Conservation (phyloP, 2,797 vertebrate genomes). For the Platyrinchus mystaceus region DNA sequence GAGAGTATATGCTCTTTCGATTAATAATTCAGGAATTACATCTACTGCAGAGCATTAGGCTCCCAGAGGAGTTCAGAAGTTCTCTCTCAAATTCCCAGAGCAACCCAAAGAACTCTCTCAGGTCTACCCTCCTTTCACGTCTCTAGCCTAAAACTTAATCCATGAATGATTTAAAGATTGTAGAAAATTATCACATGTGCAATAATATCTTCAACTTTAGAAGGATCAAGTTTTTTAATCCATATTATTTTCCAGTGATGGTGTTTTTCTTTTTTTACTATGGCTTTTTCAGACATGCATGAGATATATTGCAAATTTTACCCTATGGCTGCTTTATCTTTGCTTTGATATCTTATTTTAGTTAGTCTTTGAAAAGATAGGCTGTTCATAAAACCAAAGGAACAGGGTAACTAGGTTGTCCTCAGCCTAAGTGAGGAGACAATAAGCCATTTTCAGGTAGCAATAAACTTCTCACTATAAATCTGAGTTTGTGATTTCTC, state of each 20-base stretch:
- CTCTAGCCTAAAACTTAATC: background rate
- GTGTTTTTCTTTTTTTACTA: background rate
- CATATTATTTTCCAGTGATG: background rate
- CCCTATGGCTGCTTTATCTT: background rate
- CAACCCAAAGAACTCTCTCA: background rate
- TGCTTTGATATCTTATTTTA: background rate
- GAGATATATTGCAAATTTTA: background rate
- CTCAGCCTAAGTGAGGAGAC: background rate
- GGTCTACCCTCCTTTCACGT: background rate
- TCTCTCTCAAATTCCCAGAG: background rate
- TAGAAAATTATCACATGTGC: background rate
- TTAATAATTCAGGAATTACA: conserved; percentile 23
- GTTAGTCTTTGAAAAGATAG: background rate
- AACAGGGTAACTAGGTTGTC: background rate
- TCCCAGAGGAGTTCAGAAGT: background rate
- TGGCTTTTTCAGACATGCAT: background rate
- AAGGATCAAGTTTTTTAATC: background rate
- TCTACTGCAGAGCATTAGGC: background rate
- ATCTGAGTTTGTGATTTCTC: background rate
- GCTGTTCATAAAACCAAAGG: background rate
- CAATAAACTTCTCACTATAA: background rate
- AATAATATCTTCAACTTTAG: background rate
- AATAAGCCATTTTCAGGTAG: background rate
- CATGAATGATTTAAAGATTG: background rate
- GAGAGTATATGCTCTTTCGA: background rate